phyloP scores from a whole-genome alignment of 2,113 vertebrate genomes.

The Mormoops blainvillei region DNA sequence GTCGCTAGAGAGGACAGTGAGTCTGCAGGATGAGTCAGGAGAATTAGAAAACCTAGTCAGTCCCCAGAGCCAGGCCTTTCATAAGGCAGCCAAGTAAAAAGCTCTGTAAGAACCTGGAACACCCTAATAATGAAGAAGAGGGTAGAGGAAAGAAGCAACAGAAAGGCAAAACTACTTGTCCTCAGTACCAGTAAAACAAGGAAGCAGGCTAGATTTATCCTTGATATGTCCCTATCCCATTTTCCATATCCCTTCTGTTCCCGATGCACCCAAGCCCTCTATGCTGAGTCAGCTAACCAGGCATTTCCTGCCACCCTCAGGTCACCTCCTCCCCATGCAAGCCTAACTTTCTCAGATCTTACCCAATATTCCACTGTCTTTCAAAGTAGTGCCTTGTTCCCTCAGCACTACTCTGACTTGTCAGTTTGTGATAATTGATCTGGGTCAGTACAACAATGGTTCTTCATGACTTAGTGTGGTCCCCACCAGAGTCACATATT shows the following conservation, averaged over 20 bases:
- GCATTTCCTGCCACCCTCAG: not conserved
- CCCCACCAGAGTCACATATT: not conserved
- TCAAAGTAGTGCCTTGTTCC: not conserved
- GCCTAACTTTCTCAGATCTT: not conserved
- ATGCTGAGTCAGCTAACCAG: not conserved
- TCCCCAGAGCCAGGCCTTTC: conserved; percentile 62
- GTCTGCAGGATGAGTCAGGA: conserved; percentile 74
- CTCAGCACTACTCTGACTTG: not conserved
- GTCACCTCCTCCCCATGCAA: not conserved
- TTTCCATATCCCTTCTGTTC: not conserved
- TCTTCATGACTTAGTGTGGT: not conserved
- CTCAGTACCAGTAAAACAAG: not conserved
- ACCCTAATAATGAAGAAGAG: conserved; percentile 40
- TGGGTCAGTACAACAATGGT: not conserved
- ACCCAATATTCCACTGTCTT: not conserved
- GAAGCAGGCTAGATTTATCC: not conserved
- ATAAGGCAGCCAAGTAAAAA: conserved; percentile 58
- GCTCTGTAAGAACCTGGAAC: conserved; percentile 53
- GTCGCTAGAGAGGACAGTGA: conserved; percentile 60
- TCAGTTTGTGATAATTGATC: conserved; percentile 21
- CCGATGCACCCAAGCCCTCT: not conserved
- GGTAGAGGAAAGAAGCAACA: conserved; percentile 16
- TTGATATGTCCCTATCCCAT: not conserved
- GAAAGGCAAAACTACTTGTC: conserved; percentile 35
- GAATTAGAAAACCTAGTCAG: conserved; percentile 58